phyloP scores from a whole-genome alignment of 2,888 invertebrate species.

The Gymnocheta viridis region DNA sequence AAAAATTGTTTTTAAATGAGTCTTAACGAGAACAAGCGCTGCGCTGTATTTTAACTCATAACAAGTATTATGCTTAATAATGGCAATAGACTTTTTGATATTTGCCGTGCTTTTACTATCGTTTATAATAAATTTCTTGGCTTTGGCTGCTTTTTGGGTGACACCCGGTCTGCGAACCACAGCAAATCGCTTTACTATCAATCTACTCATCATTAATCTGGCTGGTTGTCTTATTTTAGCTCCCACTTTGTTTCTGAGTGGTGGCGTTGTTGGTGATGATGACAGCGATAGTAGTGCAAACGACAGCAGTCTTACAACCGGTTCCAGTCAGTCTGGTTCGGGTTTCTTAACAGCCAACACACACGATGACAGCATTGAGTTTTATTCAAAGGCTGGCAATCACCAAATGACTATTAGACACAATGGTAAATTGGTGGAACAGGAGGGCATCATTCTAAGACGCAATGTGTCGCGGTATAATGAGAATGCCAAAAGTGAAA shows the following conservation, averaged over 20 bases:
- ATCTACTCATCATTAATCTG: slow-evolving; percentile 81
- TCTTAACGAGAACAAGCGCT: slow-evolving; percentile 13
- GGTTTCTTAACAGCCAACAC: slow-evolving; percentile 51
- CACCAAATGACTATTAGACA: slow-evolving; percentile 78
- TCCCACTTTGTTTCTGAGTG: slow-evolving; percentile 79
- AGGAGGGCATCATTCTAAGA: slow-evolving; percentile 76
- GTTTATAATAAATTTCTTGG: slow-evolving; percentile 81
- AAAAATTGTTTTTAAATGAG: slow-evolving; percentile 16
- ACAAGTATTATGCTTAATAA: slow-evolving; percentile 71
- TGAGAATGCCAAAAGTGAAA: slow-evolving; percentile 14
- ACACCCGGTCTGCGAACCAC: slow-evolving; percentile 82
- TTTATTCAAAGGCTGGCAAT: slow-evolving; percentile 77
- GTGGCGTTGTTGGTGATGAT: slow-evolving; percentile 55
- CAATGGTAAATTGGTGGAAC: slow-evolving; percentile 77
- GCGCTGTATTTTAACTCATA: slow-evolving; percentile 16
- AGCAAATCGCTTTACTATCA: slow-evolving; percentile 82
- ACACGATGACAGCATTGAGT: slow-evolving; percentile 77
- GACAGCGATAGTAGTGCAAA: slow-evolving; percentile 48
- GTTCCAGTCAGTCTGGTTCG: slow-evolving; percentile 62
- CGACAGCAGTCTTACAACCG: slow-evolving; percentile 53
- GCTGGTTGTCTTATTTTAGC: slow-evolving; percentile 81
- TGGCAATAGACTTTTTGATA: slow-evolving; percentile 82
- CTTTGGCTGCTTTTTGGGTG: slow-evolving; percentile 82
- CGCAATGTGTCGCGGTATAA: slow-evolving; percentile 68
- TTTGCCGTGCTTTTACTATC: slow-evolving; percentile 81